phyloP scores from a whole-genome alignment of 2,113 vertebrate species.

The Melanerpes aurifrons region DNA sequence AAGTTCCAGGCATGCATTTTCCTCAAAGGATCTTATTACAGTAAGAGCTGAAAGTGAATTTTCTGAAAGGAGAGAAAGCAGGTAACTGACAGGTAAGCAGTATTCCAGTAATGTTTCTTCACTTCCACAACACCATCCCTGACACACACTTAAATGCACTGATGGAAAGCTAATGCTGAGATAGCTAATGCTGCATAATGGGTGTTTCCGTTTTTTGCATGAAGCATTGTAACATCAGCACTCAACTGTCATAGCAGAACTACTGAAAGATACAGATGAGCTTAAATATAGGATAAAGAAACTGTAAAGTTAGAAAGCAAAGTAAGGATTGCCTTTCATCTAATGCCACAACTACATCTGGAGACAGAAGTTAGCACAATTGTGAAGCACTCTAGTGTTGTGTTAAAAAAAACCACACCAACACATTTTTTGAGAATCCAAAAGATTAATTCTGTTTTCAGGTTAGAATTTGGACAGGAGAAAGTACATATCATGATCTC shows the following conservation, averaged over 20 bases:
- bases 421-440: neutral
- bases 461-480: neutral
- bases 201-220: neutral
- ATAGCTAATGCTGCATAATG: neutral
- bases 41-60: neutral
- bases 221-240: neutral
- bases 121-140: neutral
- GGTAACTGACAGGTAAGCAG: neutral
- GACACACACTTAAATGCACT: neutral
- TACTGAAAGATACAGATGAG: neutral
- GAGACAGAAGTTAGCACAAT: neutral
- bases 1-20: neutral
- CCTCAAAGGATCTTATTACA: neutral
- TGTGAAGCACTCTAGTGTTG: neutral
- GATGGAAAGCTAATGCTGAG: neutral
- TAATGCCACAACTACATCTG: neutral
- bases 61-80: neutral
- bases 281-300: neutral
- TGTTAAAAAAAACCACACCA: too few species aligned
- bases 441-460: neutral
- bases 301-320: neutral
- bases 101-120: neutral
- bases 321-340: neutral
- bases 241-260: neutral
- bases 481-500: neutral